Conservation (phyloP, 2,888 invertebrate genomes). For the Ormyrus rosae region DNA sequence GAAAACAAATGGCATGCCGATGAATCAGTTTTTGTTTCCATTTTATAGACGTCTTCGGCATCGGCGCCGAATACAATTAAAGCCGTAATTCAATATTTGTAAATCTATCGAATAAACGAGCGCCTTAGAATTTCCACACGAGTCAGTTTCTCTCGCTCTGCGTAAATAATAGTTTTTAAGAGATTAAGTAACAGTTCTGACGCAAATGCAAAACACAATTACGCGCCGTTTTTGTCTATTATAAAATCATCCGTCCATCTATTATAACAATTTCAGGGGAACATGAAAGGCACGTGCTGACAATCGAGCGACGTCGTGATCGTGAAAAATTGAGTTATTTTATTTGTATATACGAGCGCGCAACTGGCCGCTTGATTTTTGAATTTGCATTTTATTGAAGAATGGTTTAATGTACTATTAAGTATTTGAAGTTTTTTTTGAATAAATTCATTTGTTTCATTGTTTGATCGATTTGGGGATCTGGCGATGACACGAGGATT, state of each 20-base stretch:
- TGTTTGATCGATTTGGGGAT: background rate
- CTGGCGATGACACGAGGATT: too few species aligned
- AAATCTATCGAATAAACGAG: constrained; percentile 9
- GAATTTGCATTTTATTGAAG: background rate
- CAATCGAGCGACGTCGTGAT: constrained; percentile 5
- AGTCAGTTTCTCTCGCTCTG: background rate
- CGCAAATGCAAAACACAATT: constrained; percentile 34
- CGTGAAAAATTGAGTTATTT: constrained; percentile 10
- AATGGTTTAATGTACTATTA: too few species aligned
- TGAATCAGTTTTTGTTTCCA: background rate
- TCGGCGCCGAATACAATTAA: background rate
- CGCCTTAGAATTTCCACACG: background rate
- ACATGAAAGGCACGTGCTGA: background rate
- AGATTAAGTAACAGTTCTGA: constrained; percentile 7
- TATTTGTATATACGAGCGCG: background rate
- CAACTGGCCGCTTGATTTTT: background rate
- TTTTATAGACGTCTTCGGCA: background rate
- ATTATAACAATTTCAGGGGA: background rate
- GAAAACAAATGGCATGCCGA: too few species aligned
- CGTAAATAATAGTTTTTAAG: background rate
- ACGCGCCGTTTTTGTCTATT: constrained; percentile 9
- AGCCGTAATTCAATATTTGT: constrained; percentile 35
- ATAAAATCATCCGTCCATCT: background rate
- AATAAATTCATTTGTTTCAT: background rate
- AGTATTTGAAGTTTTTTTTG: too few species aligned